Base-by-base conservation (phyloP, 2,888 invertebrate genomes). In the Chelonus formosanus region DNA sequence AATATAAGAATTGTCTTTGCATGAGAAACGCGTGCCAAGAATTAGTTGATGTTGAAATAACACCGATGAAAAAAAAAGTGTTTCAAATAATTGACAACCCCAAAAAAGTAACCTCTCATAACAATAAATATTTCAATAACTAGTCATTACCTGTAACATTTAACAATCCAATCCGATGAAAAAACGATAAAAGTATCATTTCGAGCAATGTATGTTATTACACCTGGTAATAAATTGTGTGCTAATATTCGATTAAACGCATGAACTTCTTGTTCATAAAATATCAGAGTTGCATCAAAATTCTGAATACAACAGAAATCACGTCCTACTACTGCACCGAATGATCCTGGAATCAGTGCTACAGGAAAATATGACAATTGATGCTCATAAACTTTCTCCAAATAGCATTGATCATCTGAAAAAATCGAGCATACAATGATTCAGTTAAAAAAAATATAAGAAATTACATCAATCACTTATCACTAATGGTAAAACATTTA, bases 191-290 rank as follows among this genome's bases (percentile, higher is more conserved):
- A 96, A 71, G 92, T 89, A 85, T 98, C 98, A 67, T 91, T 91
- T 73, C 90, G 90, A 20, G 90, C 86, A 20, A 94, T 86, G 84
- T 96, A 98, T 50, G 88, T 86, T n/a, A 97, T 84, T 0, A 95
- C 94, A 20, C 92, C 92, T 0, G 98, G 97, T 67, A 96, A 86
- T 59, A 96, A 86, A 67, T 92, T 90, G 63, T 92, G 91, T 1
- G 93, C 91, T 72, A 97, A 88, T 73, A 90, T 89, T 69, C 95
- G 92, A 77, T 90, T 90, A 80, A 97, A 96, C 10, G 92, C 88
- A 80, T 92, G 93, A 63, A 92, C 91, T 84, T 98, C 97, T 85
- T 97, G 97, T 81, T 98, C 98, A 83, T 92, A 97, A 81, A 98
- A 93, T 63, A 92, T 90, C 20, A 98, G 83, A 60, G 92, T 90